Evolutionary conservation across 1,140 invertebrate genomes (phyloP).

Genomic region (Aphaenogaster floridana): DNA sequence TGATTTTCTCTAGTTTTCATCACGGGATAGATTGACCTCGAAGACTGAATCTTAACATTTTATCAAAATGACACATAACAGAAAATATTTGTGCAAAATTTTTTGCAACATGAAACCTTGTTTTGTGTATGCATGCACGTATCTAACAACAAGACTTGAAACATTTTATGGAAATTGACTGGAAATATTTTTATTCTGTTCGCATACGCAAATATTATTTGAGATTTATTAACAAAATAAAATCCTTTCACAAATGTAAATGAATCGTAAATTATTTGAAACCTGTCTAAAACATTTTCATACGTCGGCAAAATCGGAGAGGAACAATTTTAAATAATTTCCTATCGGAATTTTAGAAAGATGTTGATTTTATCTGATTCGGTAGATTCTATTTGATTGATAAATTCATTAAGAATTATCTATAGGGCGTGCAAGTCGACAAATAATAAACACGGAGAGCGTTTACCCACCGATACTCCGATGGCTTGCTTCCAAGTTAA

Average conservation of each 20-base stretch:
- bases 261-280: constrained; percentile 2
- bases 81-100: not conserved
- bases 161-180: not conserved
- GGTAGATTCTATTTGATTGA: not conserved
- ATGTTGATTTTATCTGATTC: constrained; percentile 17
- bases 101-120: not conserved
- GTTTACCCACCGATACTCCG: constrained; percentile 66
- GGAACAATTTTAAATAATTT: not conserved
- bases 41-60: not conserved
- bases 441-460: constrained; percentile 63
- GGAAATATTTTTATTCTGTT: not conserved
- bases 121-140: not conserved
- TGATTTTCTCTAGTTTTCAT: constrained; percentile 9
- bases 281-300: not conserved
- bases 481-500: constrained; percentile 79
- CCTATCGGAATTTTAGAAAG: not conserved
- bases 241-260: not conserved
- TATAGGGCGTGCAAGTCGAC: not conserved
- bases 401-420: constrained; percentile 35
- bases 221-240: constrained; percentile 7
- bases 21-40: not conserved
- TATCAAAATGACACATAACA: not conserved
- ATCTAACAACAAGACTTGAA: not conserved
- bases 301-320: not conserved
- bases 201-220: not conserved